These are phyloP conservation scores for Grapholita molesta DNA, from an alignment of 1,140 invertebrate species.

Conservation along the genomic window DNA sequence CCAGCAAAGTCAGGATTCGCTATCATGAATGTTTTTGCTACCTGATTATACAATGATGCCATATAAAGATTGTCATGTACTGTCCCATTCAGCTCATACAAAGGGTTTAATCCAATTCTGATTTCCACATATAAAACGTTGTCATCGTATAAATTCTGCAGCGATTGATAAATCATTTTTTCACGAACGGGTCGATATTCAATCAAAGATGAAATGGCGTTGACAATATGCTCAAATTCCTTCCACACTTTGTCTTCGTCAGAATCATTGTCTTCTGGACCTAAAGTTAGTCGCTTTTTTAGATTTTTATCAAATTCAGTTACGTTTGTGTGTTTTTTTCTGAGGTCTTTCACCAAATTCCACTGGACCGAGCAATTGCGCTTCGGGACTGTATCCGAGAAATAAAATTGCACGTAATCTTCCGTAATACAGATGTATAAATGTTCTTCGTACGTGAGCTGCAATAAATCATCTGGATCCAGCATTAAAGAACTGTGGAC, in stretches of 20 bases:
- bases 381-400: conserved; percentile 11
- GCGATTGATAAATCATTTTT: conserved; percentile 83
- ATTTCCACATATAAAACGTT: conserved; percentile 91
- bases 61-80: conserved; percentile 68
- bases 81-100: conserved; percentile 80
- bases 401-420: neutral
- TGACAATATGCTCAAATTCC: neutral
- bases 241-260: neutral
- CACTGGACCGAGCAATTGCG: conserved; percentile 68
- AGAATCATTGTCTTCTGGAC: conserved; percentile 77
- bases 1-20: conserved; percentile 82
- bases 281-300: conserved; percentile 77
- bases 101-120: conserved; percentile 72
- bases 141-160: conserved; percentile 87
- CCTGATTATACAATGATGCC: conserved; percentile 76
- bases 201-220: neutral
- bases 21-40: conserved; percentile 70
- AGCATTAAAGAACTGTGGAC: conserved; percentile 81
- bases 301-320: conserved; percentile 77
- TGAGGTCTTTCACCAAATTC: conserved; percentile 68
- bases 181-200: conserved; percentile 79
- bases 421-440: conserved; percentile 79
- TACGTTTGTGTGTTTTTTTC: conserved; percentile 55
- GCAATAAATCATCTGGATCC: conserved; percentile 80
- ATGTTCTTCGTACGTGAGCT: conserved; percentile 81